A percentile compares a stretch with the other conserved stretches of the same genome.
Conservation (phyloP, 2,797 vertebrate genomes). For the Amblyraja radiata region DNA sequence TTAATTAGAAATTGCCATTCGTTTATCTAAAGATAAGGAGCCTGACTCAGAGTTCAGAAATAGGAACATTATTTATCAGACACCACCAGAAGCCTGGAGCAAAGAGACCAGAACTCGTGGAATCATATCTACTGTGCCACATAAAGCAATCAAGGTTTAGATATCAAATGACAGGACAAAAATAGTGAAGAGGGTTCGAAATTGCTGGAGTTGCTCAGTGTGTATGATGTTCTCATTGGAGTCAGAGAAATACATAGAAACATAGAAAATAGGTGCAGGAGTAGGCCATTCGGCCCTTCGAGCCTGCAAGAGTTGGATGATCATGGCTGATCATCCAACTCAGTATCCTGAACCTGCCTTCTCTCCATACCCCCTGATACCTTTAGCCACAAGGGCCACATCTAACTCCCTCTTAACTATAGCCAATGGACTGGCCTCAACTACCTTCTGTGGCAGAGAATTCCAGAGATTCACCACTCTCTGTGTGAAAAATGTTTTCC, state of each 20-base stretch:
- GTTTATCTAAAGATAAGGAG: conserved; percentile 1
- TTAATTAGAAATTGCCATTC: not conserved
- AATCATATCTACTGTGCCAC: not conserved
- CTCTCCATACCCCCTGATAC: too few relatives aligned
- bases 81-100: not conserved
- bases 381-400: too few relatives aligned
- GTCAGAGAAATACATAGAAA: not conserved
- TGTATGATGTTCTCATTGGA: not conserved
- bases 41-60: not conserved
- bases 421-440: too few relatives aligned
- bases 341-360: too few relatives aligned
- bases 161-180: not conserved
- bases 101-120: not conserved
- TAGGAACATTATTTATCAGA: not conserved
- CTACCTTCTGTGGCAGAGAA: too few relatives aligned
- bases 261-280: too few relatives aligned
- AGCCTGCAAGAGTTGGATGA: too few relatives aligned
- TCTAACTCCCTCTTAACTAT: too few relatives aligned
- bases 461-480: too few relatives aligned
- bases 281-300: too few relatives aligned
- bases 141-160: not conserved
- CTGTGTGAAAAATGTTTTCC: too few relatives aligned
- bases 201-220: not conserved
- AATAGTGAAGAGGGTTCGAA: not conserved
- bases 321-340: too few relatives aligned